phyloP scores from a whole-genome alignment of 2,888 invertebrate genomes.

The Apodemia zela region DNA sequence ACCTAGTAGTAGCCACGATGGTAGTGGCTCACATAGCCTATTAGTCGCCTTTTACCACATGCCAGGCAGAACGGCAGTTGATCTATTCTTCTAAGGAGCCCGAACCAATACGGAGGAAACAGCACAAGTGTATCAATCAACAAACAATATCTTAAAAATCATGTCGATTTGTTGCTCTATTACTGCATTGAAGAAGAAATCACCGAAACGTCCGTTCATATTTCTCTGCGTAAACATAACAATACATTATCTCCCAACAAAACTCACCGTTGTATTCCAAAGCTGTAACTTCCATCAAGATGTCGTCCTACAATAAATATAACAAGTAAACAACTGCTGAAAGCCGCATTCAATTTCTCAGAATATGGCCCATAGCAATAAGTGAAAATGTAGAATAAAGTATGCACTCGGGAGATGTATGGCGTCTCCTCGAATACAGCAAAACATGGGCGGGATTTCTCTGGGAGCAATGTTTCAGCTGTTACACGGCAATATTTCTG shows the following conservation, averaged over 20 bases:
- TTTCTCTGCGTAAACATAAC: not conserved
- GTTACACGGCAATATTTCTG: slow-evolving; percentile 19
- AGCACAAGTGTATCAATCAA: too few species aligned
- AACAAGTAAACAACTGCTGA: slow-evolving; percentile 8
- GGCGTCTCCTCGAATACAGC: slow-evolving; percentile 16
- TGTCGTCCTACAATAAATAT: slow-evolving; percentile 9
- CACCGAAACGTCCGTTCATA: too few species aligned
- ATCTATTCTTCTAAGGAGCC: too few species aligned
- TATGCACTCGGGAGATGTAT: slow-evolving; percentile 47
- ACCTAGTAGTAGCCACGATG: too few species aligned
- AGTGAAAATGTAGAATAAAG: slow-evolving; percentile 24
- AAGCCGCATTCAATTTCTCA: slow-evolving; percentile 14
- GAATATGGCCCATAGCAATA: slow-evolving; percentile 22
- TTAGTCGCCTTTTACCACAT: too few species aligned
- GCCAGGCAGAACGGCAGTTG: too few species aligned
- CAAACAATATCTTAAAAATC: too few species aligned
- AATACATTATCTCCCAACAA: not conserved
- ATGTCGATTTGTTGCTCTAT: too few species aligned
- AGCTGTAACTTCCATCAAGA: not conserved
- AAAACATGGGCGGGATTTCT: slow-evolving; percentile 22
- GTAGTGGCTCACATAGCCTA: too few species aligned
- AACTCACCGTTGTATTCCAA: not conserved
- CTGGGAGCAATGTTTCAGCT: slow-evolving; percentile 24
- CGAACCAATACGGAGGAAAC: too few species aligned
- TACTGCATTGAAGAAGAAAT: too few species aligned